Conservation (phyloP, 2,113 vertebrate genomes). For the Struthio camelus region DNA sequence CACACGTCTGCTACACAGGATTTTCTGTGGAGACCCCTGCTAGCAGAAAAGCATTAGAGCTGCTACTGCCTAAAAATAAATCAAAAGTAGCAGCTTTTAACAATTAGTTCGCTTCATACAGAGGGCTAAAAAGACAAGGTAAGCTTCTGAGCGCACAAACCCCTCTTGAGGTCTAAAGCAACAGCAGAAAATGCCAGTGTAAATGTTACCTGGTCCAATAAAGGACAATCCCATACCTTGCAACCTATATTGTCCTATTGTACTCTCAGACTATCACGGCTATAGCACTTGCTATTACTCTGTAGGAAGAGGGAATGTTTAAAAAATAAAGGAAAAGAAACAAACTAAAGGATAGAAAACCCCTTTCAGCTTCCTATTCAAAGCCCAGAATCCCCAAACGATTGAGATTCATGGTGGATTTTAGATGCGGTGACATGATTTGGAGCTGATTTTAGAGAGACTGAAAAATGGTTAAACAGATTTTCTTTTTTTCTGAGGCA, state of each 20-base stretch:
- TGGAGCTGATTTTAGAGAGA: neutral
- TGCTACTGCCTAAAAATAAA: neutral
- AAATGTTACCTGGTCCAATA: neutral
- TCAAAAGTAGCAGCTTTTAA: neutral
- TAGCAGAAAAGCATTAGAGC: neutral
- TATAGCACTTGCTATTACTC: neutral
- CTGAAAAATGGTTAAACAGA: neutral
- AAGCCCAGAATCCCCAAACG: neutral
- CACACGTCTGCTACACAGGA: neutral
- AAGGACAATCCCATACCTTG: neutral
- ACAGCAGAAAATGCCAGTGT: neutral
- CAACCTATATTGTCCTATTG: neutral
- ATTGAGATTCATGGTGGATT: neutral
- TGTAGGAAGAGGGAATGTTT: neutral
- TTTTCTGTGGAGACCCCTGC: neutral
- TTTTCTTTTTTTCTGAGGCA: neutral
- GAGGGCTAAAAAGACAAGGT: neutral
- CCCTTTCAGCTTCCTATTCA: neutral
- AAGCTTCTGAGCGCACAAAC: neutral
- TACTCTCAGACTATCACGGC: neutral
- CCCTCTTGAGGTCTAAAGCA: neutral
- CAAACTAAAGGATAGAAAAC: neutral
- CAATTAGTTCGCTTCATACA: neutral
- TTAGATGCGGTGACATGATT: neutral
- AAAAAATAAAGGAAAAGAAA: neutral